Evolutionary conservation across 2,888 invertebrate genomes (phyloP).

Genomic region (Cheilosia variabilis): DNA sequence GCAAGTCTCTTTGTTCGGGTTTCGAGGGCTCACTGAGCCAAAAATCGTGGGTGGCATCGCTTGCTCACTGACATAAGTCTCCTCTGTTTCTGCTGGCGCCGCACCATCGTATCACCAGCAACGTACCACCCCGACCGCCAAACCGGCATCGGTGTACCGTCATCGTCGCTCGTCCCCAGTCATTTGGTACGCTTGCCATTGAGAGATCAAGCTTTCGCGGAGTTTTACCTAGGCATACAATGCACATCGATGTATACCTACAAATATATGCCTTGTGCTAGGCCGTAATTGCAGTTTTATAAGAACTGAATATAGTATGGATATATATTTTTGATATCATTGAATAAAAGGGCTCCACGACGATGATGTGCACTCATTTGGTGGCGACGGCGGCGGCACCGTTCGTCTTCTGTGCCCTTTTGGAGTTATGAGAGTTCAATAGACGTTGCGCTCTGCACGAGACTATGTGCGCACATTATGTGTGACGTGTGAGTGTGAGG

Average conservation of each 20-base stretch:
- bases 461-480: slow-evolving; percentile 22
- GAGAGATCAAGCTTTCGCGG: slow-evolving; percentile 60
- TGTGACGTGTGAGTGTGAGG: slow-evolving; percentile 6
- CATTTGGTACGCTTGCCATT: slow-evolving; percentile 54
- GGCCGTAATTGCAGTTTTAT: slow-evolving; percentile 43
- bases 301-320: slow-evolving; percentile 15
- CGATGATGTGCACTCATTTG: slow-evolving; percentile 38
- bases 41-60: slow-evolving; percentile 73
- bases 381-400: slow-evolving; percentile 18
- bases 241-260: background rate
- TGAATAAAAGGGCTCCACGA: slow-evolving; percentile 48
- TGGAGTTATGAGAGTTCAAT: slow-evolving; percentile 62
- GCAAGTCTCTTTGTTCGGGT: slow-evolving; percentile 51
- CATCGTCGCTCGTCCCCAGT: background rate
- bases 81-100: slow-evolving; percentile 71
- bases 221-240: slow-evolving; percentile 31
- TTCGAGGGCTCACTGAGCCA: slow-evolving; percentile 68
- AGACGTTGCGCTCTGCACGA: slow-evolving; percentile 36
- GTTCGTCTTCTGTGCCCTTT: slow-evolving; percentile 53
- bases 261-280: background rate
- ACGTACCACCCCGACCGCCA: slow-evolving; percentile 14
- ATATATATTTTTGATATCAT: slow-evolving; percentile 35
- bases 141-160: background rate
- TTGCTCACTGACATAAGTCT: slow-evolving; percentile 54
- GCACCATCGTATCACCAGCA: slow-evolving; percentile 47